Evolutionary conservation across 53 echinoderm and acorn worm genomes (phyloP).

Genomic region (Actinopyga echinites): DNA sequence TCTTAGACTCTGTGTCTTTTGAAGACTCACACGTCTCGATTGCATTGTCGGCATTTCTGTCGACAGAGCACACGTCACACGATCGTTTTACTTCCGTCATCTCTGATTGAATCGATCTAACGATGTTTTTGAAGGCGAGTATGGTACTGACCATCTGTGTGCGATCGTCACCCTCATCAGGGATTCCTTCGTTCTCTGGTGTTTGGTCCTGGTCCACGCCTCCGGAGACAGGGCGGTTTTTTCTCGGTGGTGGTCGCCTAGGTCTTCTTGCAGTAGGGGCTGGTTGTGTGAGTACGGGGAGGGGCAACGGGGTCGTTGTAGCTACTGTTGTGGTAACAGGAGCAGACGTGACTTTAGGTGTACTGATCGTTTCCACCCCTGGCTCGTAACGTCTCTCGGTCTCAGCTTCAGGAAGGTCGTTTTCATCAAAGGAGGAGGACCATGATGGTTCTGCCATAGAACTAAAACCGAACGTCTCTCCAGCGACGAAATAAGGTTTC

Average conservation of each 20-base stretch:
- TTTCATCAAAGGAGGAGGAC: slow-evolving; percentile 1
- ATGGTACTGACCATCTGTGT: neutral
- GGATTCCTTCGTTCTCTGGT: neutral
- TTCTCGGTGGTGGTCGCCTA: neutral
- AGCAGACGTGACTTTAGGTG: neutral
- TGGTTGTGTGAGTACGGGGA: neutral
- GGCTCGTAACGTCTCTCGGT: neutral
- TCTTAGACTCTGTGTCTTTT: neutral
- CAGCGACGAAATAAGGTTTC: slow-evolving; percentile 12
- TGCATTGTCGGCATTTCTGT: neutral
- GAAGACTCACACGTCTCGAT: neutral
- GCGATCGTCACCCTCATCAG: neutral
- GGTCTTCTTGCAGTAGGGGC: neutral
- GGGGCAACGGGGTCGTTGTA: neutral
- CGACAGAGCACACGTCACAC: slow-evolving; percentile 7
- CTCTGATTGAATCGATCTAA: slow-evolving; percentile 16
- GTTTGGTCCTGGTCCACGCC: neutral
- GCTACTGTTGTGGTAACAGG: neutral
- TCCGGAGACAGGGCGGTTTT: neutral
- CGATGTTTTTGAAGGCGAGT: slow-evolving; percentile 28
- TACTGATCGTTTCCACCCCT: neutral
- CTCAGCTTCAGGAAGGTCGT: neutral
- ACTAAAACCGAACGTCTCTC: slow-evolving; percentile 29
- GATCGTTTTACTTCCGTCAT: neutral
- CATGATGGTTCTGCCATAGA: slow-evolving; percentile 23